Conservation (phyloP, 2,113 vertebrate species). For the Sardina pilchardus region DNA sequence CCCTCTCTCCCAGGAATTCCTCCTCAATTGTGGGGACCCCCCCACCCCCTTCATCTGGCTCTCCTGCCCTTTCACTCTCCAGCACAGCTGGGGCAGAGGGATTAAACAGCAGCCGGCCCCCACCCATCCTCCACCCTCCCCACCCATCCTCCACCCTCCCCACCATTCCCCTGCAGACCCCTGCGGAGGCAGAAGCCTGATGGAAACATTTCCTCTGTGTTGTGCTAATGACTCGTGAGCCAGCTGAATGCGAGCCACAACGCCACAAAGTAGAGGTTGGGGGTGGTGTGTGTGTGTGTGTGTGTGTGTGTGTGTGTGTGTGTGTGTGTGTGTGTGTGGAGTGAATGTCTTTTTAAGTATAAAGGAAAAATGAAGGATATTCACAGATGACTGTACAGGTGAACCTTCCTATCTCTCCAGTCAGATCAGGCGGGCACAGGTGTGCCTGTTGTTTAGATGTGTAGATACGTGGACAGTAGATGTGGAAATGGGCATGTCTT, state of each 20-base stretch:
- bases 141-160: constrained; percentile 32
- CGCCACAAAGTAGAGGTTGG: neutral
- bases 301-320: neutral
- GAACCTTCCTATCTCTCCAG: too few relatives aligned
- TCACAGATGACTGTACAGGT: too few relatives aligned
- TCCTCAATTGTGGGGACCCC: neutral
- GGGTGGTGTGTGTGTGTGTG: constrained; percentile 1
- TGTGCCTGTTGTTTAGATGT: too few relatives aligned
- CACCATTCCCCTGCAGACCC: constrained; percentile 18
- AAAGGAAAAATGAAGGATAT: too few relatives aligned
- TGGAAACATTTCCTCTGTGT: constrained; percentile 50
- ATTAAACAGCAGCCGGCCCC: constrained; percentile 16
- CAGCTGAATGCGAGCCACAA: constrained; percentile 46
- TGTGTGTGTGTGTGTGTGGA: neutral
- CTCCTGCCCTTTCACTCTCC: constrained; percentile 16
- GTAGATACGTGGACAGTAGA: too few relatives aligned
- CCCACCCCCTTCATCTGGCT: constrained; percentile 7
- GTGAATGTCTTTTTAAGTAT: neutral
- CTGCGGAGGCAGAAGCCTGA: constrained; percentile 40
- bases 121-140: neutral
- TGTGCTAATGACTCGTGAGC: constrained; percentile 33
- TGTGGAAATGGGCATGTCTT: too few relatives aligned
- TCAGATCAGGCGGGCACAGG: too few relatives aligned
- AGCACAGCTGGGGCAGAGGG: neutral
- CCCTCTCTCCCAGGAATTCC: constrained; percentile 15